These are phyloP conservation scores for Oncorhynchus tshawytscha DNA, from an alignment of 2,113 vertebrate genomes.

Conservation along the genomic window DNA sequence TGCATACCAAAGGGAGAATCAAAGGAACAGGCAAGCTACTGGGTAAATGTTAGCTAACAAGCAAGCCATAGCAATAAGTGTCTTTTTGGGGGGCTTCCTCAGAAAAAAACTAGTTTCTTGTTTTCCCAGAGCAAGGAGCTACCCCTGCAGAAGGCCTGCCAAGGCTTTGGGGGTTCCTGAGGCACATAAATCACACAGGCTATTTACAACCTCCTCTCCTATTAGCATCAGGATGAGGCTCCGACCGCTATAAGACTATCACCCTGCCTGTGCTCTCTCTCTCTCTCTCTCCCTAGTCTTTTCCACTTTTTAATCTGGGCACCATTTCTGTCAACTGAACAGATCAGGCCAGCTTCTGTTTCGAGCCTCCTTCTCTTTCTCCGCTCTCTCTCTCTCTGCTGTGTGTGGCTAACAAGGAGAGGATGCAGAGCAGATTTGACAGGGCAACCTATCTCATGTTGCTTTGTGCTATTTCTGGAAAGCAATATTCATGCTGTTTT, in stretches of 20 bases:
- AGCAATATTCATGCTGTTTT: slow-evolving; percentile 42
- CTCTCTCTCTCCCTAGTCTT: not conserved
- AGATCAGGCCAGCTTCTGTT: too few species aligned
- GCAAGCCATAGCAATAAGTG: too few species aligned
- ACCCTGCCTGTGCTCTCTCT: not conserved
- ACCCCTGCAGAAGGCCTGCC: slow-evolving; percentile 13
- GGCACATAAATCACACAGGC: slow-evolving; percentile 37
- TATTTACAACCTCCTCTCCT: slow-evolving; percentile 32
- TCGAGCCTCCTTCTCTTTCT: not conserved
- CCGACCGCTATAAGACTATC: slow-evolving; percentile 9
- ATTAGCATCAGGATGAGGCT: slow-evolving; percentile 17
- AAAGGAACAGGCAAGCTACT: too few species aligned
- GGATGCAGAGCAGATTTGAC: slow-evolving; percentile 46
- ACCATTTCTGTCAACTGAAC: too few species aligned
- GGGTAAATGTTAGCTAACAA: too few species aligned
- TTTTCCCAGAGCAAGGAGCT: too few species aligned
- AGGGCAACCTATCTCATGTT: slow-evolving; percentile 39
- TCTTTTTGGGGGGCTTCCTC: too few species aligned
- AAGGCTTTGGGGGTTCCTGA: slow-evolving; percentile 26
- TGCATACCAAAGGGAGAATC: too few species aligned
- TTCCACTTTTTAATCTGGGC: not conserved
- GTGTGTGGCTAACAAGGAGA: slow-evolving; percentile 36
- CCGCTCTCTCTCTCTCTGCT: not conserved
- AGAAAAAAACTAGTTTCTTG: too few species aligned
- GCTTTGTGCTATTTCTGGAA: slow-evolving; percentile 55